phyloP scores from a whole-genome alignment of 2,113 vertebrate genomes.

The Aspiorhynchus laticeps region DNA sequence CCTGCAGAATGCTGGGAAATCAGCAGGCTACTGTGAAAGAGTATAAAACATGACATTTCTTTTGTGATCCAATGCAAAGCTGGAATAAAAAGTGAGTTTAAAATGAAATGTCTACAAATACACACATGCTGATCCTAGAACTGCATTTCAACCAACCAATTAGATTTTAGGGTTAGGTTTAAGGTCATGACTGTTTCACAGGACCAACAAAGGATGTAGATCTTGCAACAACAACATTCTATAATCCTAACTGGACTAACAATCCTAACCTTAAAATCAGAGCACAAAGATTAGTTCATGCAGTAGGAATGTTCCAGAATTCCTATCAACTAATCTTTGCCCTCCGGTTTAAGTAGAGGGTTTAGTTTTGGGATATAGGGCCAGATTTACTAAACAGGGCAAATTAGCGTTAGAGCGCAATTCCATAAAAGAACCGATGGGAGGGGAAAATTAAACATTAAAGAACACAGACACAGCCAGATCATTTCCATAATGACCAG shows the following conservation, averaged over 20 bases:
- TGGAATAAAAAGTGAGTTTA: not conserved
- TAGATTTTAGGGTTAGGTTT: not conserved
- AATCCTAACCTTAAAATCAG: not conserved
- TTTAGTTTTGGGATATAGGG: not conserved
- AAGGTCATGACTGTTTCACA: not conserved
- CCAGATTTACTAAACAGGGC: too few species aligned
- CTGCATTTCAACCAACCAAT: not conserved
- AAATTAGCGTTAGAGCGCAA: too few species aligned
- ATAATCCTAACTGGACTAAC: not conserved
- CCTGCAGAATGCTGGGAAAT: constrained; percentile 1
- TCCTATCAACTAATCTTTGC: not conserved
- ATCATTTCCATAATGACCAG: too few species aligned
- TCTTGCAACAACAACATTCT: not conserved
- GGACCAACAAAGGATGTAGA: constrained; percentile 11
- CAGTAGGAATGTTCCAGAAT: not conserved
- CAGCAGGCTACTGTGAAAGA: not conserved
- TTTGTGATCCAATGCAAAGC: not conserved
- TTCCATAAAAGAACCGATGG: too few species aligned
- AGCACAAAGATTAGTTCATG: not conserved
- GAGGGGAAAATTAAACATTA: too few species aligned
- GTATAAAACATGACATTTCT: constrained; percentile 21
- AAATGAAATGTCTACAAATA: not conserved
- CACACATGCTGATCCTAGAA: not conserved
- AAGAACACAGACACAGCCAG: too few species aligned
- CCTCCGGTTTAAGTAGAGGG: not conserved